A percentile compares a stretch with the other conserved stretches of the same genome.
Conservation (phyloP, 2,888 invertebrate species). For the Invenusta paracnida region DNA sequence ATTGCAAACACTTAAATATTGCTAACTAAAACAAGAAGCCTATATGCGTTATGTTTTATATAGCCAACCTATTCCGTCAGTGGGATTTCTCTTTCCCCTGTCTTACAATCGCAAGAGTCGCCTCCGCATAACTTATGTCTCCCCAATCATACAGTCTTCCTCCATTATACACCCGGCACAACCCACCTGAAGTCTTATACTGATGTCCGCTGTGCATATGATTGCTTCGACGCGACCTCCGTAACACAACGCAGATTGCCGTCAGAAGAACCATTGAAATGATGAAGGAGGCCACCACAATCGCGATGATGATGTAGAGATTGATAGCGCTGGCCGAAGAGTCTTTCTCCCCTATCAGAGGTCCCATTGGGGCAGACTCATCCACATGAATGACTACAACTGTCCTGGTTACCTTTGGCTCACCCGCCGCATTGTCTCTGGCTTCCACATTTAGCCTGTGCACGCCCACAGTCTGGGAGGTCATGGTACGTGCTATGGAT, state of each 20-base stretch:
- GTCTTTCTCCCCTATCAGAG: background rate
- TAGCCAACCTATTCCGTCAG: too few relatives aligned
- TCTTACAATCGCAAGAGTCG: too few relatives aligned
- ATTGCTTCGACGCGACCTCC: background rate
- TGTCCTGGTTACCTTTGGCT: background rate
- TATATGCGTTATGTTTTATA: too few relatives aligned
- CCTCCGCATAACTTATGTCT: too few relatives aligned
- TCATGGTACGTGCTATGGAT: background rate
- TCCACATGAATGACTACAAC: background rate
- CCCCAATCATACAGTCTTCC: too few relatives aligned
- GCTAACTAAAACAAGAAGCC: too few relatives aligned
- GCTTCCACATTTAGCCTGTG: conserved; percentile 8
- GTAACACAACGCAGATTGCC: conserved; percentile 31
- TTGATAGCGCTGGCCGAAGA: conserved; percentile 28
- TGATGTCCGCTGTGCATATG: background rate
- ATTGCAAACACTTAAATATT: too few relatives aligned
- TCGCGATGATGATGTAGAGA: conserved; percentile 39
- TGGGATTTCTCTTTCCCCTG: too few relatives aligned
- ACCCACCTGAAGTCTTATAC: background rate
- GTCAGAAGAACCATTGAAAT: conserved; percentile 32
- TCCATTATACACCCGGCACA: too few relatives aligned
- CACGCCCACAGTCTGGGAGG: background rate
- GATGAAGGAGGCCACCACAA: conserved; percentile 35
- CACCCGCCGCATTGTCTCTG: background rate
- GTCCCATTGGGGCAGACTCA: conserved; percentile 27